Evolutionary conservation across 2,113 vertebrate genomes (phyloP).

Genomic region (Heterotilapia buettikoferi): DNA sequence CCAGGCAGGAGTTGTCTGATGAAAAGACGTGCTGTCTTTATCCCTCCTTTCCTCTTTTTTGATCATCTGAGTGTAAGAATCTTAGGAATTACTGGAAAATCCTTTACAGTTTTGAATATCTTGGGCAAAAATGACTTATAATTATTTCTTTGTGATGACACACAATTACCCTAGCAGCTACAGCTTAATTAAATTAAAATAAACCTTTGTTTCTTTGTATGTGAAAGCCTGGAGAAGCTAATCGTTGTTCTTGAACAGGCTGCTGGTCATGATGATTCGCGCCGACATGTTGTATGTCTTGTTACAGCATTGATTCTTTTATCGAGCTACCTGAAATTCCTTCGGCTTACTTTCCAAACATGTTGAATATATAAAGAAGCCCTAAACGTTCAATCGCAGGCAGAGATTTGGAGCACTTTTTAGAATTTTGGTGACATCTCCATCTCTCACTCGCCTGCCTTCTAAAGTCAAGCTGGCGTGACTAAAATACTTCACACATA

Average conservation of each 20-base stretch:
- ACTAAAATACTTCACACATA: constrained; percentile 48
- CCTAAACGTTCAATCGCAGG: not conserved
- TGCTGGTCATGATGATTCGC: not conserved
- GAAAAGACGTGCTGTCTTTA: not conserved
- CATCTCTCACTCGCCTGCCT: constrained; percentile 18
- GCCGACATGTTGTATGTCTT: not conserved
- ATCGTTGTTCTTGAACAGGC: not conserved
- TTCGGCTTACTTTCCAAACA: not conserved
- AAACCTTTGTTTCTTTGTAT: not conserved
- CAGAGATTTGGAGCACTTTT: not conserved
- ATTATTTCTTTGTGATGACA: not conserved
- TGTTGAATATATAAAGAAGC: not conserved
- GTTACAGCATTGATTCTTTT: not conserved
- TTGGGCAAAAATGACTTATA: not conserved
- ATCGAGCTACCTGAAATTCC: not conserved
- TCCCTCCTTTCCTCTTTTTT: not conserved
- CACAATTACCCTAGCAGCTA: not conserved
- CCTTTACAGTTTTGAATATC: not conserved
- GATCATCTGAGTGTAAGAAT: not conserved
- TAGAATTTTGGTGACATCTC: constrained; percentile 33
- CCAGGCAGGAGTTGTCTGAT: not conserved
- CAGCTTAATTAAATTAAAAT: not conserved
- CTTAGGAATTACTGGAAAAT: not conserved
- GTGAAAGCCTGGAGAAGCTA: not conserved
- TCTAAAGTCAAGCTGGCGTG: constrained; percentile 30